Evolutionary conservation across 1,140 invertebrate genomes (phyloP), one percentile per base, ranked within the genome.

Genomic region (Chelonus insularis): DNA sequence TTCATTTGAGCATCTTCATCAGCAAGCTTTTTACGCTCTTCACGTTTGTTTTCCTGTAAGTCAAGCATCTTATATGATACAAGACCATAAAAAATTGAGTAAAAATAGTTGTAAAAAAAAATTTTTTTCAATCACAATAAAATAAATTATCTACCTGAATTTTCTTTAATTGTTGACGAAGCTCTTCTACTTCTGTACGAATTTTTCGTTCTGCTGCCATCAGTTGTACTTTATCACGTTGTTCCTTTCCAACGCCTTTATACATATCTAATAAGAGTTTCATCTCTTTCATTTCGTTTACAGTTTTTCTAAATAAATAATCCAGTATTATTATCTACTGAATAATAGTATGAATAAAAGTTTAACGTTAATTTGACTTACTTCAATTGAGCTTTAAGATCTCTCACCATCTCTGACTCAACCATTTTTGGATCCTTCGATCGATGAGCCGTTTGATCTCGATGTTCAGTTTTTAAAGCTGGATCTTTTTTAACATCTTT

Each of bases 261-360:
- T 98, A 97, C 94, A 97, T 97, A 73, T 98, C 96, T 62, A 98
- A 82, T 4, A 98, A 77, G 4, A 98, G 79, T 76, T 98, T 98
- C 88, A 98, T 87, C 80, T 95, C 93, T 74, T 94, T 94, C 77
- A 93, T 92, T 74, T 95, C 92, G 74, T 93, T 94, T 25, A 93
- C 86, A 45, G 94, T 91, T 86, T 97, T 97, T 77, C 94, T 97
- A 71, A n/a, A 80, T 79, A 18, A 48, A 50, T 57, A 61, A 55
- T 47, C 2, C 23, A 45, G 20, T 5, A 59, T 18, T n/a, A n/a
- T n/a, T n/a, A n/a, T n/a, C n/a, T n/a, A n/a, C n/a, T n/a, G n/a
- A n/a, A n/a, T n/a, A n/a, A n/a, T n/a, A n/a, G n/a, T n/a, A n/a
- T n/a, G n/a, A n/a, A n/a, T n/a, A n/a, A n/a, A n/a, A n/a, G n/a